Evolutionary conservation across 2,888 invertebrate genomes (phyloP).

Genomic region (Calameuta filiformis): DNA sequence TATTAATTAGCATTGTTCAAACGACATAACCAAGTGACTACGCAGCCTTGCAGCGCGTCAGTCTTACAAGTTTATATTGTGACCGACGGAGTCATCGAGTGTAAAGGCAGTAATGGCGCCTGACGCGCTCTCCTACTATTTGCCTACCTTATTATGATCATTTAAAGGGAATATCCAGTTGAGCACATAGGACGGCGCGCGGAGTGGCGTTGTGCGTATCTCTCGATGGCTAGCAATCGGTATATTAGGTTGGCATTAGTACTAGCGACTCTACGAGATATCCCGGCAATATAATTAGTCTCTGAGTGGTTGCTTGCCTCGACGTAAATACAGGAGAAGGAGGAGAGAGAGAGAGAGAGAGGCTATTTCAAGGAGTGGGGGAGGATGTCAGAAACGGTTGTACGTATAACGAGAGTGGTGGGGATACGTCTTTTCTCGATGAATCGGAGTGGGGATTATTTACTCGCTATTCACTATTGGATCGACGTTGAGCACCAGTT

Average conservation of each 20-base stretch:
- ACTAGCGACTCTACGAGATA: not conserved
- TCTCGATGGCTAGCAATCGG: not conserved
- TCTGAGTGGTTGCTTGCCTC: not conserved
- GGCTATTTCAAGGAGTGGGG: not conserved
- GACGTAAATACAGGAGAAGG: not conserved
- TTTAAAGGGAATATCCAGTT: conserved; percentile 1
- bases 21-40: not conserved
- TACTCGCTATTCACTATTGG: conserved; percentile 40
- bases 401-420: conserved; percentile 16
- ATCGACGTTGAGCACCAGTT: conserved; percentile 36
- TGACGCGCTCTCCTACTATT: not conserved
- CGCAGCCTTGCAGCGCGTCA: not conserved
- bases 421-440: not conserved
- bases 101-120: not conserved
- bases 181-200: not conserved
- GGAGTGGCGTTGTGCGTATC: not conserved
- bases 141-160: not conserved
- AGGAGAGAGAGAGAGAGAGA: not conserved
- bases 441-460: conserved; percentile 27
- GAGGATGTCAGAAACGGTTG: conserved; percentile 11
- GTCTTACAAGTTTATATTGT: not conserved
- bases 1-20: not conserved
- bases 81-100: not conserved
- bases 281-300: conserved; percentile 1
- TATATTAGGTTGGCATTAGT: not conserved